Base-by-base conservation (phyloP, 2,797 vertebrate species). In the Euthynnus affinis region DNA sequence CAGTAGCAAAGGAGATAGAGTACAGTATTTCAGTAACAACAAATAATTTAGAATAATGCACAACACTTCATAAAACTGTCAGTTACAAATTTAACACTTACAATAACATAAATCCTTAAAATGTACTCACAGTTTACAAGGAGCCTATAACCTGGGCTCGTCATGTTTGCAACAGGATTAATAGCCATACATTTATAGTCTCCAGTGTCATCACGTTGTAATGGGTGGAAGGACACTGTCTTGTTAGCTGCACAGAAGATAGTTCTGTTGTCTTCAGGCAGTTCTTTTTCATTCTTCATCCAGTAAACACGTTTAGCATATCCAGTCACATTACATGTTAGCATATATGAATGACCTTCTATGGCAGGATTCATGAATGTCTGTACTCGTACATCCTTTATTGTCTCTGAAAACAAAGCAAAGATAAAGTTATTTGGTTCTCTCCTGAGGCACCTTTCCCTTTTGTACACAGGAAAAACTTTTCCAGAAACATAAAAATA, bases 51-150 rank as follows among this genome's bases (percentile, higher is more conserved):
- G 4, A 1, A 53, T 40, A 29, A 53, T 70, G 14, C 10, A 65
- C 37, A 12, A 51, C 25, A 44, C 9, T 17, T 5, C 27, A 8
- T 56, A 23, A 60, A 65, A 58, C 3, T 37, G 25, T 37, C 1
- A 66, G n/a, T 52, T 37, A 13, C 25, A 22, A 78, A 46, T 48
- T 6, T 13, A 4, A 37, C 29, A 65, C 9, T 29, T n/a, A 18
- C 1, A 70, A 6, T 25, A 25, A 37, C 13, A 70, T 51, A 9
- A 74, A 61, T 37, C 12, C 17, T 20, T 40, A 23, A 63, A 57
- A 73, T 20, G n/a, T 74, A 94, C 93, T 94, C 61, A 95, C 94
- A 95, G 73, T 85, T 90, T 8, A 95, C 91, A 27, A 58, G 0
- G 3, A 94, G 85, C 5, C 0, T 3, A 49, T 90, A 74, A 17